Evolutionary conservation across 2,113 vertebrate genomes (phyloP).

Genomic region (Hippocampus comes): DNA sequence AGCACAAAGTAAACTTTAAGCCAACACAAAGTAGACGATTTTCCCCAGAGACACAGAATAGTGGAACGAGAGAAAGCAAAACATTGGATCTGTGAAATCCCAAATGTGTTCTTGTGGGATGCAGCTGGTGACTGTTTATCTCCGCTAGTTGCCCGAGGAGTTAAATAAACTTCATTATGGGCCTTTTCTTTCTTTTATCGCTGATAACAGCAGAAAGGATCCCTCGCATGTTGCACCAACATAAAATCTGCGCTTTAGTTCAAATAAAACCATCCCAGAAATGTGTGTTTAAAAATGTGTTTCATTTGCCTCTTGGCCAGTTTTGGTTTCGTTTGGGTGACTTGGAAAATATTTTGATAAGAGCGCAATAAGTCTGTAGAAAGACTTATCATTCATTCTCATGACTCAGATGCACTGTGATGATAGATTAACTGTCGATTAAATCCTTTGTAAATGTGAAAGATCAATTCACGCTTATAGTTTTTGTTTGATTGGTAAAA

Average conservation of each 20-base stretch:
- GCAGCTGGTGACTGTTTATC: slow-evolving; percentile 63
- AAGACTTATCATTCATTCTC: background rate
- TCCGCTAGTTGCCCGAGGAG: slow-evolving; percentile 57
- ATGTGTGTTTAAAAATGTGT: background rate
- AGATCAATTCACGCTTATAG: too few relatives aligned
- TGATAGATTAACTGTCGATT: background rate
- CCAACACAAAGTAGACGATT: background rate
- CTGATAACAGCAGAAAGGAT: slow-evolving; percentile 38
- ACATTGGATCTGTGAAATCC: slow-evolving; percentile 61
- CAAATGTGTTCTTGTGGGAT: slow-evolving; percentile 52
- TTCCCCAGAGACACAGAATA: slow-evolving; percentile 42
- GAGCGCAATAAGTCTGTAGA: background rate
- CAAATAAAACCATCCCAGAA: slow-evolving; percentile 34
- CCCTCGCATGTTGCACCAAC: slow-evolving; percentile 13
- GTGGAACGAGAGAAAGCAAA: slow-evolving; percentile 52
- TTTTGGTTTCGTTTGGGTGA: background rate
- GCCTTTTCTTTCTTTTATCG: slow-evolving; percentile 21
- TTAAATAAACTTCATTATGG: slow-evolving; percentile 63
- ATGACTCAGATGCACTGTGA: background rate
- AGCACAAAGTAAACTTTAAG: too few relatives aligned
- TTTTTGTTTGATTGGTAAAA: background rate
- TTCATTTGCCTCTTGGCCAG: background rate
- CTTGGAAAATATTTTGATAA: background rate
- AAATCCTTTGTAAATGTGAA: background rate
- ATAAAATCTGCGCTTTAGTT: slow-evolving; percentile 43